Evolutionary conservation across 1,140 invertebrate species (phyloP).

Genomic region (Pectinophora gossypiella): DNA sequence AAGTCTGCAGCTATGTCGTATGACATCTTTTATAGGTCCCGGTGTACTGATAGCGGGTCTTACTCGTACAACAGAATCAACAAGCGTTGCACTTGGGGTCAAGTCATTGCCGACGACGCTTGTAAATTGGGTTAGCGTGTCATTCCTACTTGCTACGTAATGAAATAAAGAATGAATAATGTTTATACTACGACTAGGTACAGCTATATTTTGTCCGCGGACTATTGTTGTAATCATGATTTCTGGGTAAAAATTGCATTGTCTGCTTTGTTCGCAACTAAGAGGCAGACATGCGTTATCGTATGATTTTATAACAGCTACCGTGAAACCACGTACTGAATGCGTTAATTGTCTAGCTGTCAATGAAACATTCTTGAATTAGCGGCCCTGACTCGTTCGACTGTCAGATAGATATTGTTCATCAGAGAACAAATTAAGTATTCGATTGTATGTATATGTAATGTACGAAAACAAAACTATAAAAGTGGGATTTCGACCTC

Average conservation of each 20-base stretch:
- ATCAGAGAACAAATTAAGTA: no score
- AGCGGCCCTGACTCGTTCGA: background rate
- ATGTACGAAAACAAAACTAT: background rate
- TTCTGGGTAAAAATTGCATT: constrained; percentile 1
- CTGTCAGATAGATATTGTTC: no score
- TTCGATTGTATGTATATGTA: no score
- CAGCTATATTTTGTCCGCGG: background rate
- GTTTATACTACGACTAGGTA: background rate
- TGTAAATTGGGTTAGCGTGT: background rate
- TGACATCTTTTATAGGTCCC: background rate
- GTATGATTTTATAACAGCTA: background rate
- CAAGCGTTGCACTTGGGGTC: background rate
- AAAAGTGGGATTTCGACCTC: background rate
- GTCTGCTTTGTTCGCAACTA: no score
- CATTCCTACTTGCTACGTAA: background rate
- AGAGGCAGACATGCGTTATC: no score
- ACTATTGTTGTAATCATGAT: background rate
- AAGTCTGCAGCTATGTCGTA: background rate
- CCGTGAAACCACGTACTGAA: background rate
- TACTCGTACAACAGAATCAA: background rate
- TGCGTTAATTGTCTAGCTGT: background rate
- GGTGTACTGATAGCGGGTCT: background rate
- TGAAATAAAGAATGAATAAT: background rate
- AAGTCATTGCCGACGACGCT: background rate
- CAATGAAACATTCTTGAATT: background rate